phyloP scores from a whole-genome alignment of 2,797 vertebrate genomes.

The Chelon auratus region DNA sequence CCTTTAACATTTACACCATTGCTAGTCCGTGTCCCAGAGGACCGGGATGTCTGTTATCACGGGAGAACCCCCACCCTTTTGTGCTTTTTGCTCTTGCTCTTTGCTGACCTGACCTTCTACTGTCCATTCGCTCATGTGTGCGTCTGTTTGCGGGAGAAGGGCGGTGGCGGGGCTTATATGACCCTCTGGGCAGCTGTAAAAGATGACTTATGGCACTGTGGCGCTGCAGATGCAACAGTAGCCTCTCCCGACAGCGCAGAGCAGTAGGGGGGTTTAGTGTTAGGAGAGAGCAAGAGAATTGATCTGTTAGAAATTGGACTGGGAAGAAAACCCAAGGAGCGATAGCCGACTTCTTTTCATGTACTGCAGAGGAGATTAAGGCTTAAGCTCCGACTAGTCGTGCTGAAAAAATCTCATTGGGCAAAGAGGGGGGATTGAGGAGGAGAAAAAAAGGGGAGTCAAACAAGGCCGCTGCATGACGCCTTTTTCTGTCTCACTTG shows the following conservation, averaged over 20 bases:
- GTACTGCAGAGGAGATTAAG: slow-evolving; percentile 72
- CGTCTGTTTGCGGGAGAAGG: slow-evolving; percentile 45
- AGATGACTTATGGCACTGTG: slow-evolving; percentile 61
- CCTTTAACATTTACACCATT: slow-evolving; percentile 50
- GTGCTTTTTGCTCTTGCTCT: slow-evolving; percentile 45
- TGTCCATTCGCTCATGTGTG: slow-evolving; percentile 51
- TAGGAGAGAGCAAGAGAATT: slow-evolving; percentile 50
- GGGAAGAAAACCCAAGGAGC: slow-evolving; percentile 57
- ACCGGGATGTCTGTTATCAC: slow-evolving; percentile 53
- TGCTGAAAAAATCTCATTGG: slow-evolving; percentile 58
- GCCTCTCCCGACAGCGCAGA: slow-evolving; percentile 24
- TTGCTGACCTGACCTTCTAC: slow-evolving; percentile 70
- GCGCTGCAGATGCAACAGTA: slow-evolving; percentile 62
- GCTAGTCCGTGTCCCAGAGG: slow-evolving; percentile 42
- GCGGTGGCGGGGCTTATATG: slow-evolving; percentile 58
- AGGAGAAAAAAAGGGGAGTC: slow-evolving; percentile 50
- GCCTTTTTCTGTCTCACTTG: slow-evolving; percentile 56
- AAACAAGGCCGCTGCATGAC: slow-evolving; percentile 62
- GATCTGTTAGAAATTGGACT: slow-evolving; percentile 61
- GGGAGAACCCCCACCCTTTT: slow-evolving; percentile 25
- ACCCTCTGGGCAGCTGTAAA: slow-evolving; percentile 74
- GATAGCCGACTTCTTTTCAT: slow-evolving; percentile 69
- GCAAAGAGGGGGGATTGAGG: slow-evolving; percentile 61
- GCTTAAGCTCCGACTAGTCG: slow-evolving; percentile 63
- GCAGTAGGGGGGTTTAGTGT: slow-evolving; percentile 26